Conservation (phyloP, 2,888 invertebrate species). For the Apeira syringaria region DNA sequence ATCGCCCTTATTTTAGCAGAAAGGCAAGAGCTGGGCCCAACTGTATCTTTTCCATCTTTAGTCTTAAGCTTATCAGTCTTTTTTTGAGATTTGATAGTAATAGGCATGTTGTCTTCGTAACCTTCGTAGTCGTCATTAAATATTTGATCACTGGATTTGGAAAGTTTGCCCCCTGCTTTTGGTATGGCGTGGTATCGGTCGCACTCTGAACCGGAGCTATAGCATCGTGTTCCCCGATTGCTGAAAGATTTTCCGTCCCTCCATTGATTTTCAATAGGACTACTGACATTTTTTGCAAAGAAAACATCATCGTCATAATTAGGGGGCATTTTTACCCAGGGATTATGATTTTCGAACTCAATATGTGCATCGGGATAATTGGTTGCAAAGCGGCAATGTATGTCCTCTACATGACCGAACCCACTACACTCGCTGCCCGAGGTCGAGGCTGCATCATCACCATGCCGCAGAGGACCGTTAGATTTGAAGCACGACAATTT, state of each 20-base stretch:
- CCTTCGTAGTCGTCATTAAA: conserved; percentile 77
- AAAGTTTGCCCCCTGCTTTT: conserved; percentile 71
- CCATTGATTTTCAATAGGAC: conserved; percentile 66
- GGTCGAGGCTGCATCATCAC: conserved; percentile 76
- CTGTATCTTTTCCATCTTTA: conserved; percentile 73
- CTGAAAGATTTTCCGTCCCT: conserved; percentile 68
- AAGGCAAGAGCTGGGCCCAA: conserved; percentile 84
- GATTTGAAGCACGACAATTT: conserved; percentile 87
- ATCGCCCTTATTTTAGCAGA: conserved; percentile 88
- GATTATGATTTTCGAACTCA: conserved; percentile 78
- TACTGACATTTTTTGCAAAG: conserved; percentile 61
- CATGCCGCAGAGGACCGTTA: conserved; percentile 76
- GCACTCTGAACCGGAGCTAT: conserved; percentile 79
- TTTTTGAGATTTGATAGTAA: conserved; percentile 62
- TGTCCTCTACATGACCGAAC: conserved; percentile 74
- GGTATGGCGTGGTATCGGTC: conserved; percentile 73
- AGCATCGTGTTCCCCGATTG: conserved; percentile 71
- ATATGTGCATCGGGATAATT: conserved; percentile 65
- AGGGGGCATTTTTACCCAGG: conserved; percentile 76
- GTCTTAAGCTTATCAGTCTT: conserved; percentile 78
- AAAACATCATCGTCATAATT: conserved; percentile 79
- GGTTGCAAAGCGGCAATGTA: conserved; percentile 59
- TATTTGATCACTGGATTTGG: conserved; percentile 81
- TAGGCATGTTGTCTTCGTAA: conserved; percentile 53
- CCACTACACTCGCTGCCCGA: conserved; percentile 81